Evolutionary conservation across 2,888 invertebrate species (phyloP), one percentile per base, ranked within the genome.

Genomic region (Eilema sororculum): DNA sequence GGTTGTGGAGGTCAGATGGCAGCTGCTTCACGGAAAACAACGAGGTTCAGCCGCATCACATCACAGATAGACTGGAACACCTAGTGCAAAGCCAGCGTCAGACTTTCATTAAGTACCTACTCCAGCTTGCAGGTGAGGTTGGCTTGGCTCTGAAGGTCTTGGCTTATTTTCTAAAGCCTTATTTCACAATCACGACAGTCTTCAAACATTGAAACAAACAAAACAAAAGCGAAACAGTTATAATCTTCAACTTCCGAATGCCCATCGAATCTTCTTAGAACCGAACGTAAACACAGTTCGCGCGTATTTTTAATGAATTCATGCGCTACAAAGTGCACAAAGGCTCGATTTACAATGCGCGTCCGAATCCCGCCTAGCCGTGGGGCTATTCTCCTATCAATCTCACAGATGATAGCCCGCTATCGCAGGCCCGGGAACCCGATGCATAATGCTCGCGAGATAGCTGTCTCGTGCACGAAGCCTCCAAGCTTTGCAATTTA

Each of bases 401-500:
- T 95, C 95, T 94, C 87, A 80, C 81, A 92, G 95, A 95, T 95
- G 95, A 95, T 95, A 95, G 94, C 84, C 89, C 86, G 87, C 91
- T 93, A 94, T 94, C 94, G 89, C 87, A 83, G 78, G 82, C 84
- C 82, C 78, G 83, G 87, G 89, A 88, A 89, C 91, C 88, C 90
- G 92, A 94, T 94, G 95, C 94, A 95, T 95, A 95, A 95, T 95
- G 94, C 93, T 92, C 88, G 90, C 84, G 90, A 93, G 95, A 95
- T 95, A 93, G 93, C 95, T 93, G 94, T 94, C 95, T 94, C 89
- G 88, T 81, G 93, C 95, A 95, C 95, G 95, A 95, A 95, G 95
- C 95, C 95, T 95, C 90, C 91, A 90, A 95, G 95, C 93, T 91
- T 95, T 89, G 95, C 95, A 95, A 95, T 95, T 95, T 95, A 95